Base-by-base conservation (phyloP, 2,888 invertebrate genomes). In the Anodontia alba region DNA sequence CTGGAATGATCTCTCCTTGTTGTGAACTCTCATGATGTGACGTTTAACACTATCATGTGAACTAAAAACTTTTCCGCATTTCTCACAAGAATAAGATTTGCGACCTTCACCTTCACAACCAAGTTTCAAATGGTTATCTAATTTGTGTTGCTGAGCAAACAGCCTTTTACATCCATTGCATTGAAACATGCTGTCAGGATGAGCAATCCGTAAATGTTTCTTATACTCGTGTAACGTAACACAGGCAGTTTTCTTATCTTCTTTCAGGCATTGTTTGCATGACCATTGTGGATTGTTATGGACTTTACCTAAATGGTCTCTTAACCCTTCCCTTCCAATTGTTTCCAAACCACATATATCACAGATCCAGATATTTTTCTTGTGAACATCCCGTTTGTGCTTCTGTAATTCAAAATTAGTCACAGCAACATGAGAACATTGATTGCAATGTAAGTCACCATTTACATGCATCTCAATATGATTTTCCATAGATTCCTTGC, bases 21-120 rank as follows among this genome's bases (percentile, higher is more conserved):
- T 77, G 70, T 87, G 86, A 26, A 84, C 78, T 17, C 72, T 43
- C 31, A 69, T 71, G 2, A 83, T 74, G 74, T 87, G 86, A 20
- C 66, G 74, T 31, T 72, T 75, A 26, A 87, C 71, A 20, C 76
- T 67, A 26, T 73, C 49, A 54, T 79, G 79, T 17, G 80, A 80
- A 62, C 62, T 62, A 12, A 78, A 75, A 0, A 76, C 74, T 51
- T 79, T 77, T 12, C 86, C 86, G 70, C 86, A 86, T 67, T 77
- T 74, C 43, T 81, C 81, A 51, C 81, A 81, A 0, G 77, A 57
- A 43, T 67, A 73, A 0, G 70, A 54, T 49, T 68, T 74, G 20
- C 20, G 49, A 0, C 66, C 72, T 3, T n/a, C 29, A 0, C 73
- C 76, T 12, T 46, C 69, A 62, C 80, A 80, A 10, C 76, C 80